These are phyloP conservation scores for Mustela lutreola DNA, from an alignment of 2,113 vertebrate species.

Conservation along the genomic window DNA sequence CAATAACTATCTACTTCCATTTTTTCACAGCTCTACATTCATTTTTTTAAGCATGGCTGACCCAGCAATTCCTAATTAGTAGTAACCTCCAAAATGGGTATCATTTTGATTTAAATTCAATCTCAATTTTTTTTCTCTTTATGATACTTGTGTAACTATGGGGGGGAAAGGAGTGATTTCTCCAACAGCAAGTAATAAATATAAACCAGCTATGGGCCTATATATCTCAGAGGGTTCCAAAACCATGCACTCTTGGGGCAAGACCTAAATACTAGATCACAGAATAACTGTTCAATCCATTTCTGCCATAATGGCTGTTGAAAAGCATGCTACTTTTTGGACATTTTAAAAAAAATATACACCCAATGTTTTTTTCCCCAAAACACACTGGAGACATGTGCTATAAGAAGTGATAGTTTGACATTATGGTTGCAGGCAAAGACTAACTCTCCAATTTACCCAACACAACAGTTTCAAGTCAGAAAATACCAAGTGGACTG, in stretches of 20 bases:
- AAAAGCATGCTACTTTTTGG: conserved; percentile 15
- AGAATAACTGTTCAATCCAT: neutral
- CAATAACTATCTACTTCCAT: conserved; percentile 75
- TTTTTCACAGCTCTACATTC: conserved; percentile 61
- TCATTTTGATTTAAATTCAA: conserved; percentile 82
- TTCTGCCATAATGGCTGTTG: neutral
- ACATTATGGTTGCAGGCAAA: conserved; percentile 2
- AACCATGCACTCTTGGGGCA: neutral
- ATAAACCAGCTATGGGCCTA: neutral
- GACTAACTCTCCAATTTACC: neutral
- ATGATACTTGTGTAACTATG: neutral
- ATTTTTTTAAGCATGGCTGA: conserved; percentile 81
- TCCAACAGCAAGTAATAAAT: neutral
- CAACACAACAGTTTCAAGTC: neutral
- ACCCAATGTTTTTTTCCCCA: neutral
- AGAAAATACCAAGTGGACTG: neutral
- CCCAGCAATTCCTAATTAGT: conserved; percentile 77
- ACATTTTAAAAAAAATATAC: neutral
- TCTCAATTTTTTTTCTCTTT: conserved; percentile 53
- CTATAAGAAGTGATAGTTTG: neutral
- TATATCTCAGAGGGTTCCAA: neutral
- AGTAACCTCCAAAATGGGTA: conserved; percentile 74
- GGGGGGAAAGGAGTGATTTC: neutral
- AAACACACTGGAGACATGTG: conserved; percentile 22
- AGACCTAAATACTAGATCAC: neutral